Percentiles rank a stretch among this genome's conserved stretches.
These are phyloP conservation scores for Lycopodina hypogea DNA, from an alignment of 37 sponge, comb jelly and placozoan species.

Conservation along the genomic window DNA sequence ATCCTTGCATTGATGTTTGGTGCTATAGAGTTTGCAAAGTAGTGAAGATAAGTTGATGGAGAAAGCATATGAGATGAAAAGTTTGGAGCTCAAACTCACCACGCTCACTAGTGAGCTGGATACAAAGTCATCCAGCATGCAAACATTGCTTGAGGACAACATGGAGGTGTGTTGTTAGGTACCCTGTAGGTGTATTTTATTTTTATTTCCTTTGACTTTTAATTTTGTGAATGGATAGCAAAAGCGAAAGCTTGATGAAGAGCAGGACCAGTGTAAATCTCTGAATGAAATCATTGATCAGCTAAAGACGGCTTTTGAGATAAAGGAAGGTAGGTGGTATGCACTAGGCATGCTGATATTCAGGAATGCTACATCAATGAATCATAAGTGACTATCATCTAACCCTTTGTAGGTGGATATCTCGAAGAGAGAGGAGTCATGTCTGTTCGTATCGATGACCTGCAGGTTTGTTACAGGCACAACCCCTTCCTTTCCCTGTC, in stretches of 20 bases:
- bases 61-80: neutral
- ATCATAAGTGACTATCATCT: neutral
- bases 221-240: conserved; percentile 10
- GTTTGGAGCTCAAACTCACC: neutral
- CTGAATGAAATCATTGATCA: neutral
- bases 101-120: conserved; percentile 1
- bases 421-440: neutral
- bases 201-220: neutral
- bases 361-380: too few species aligned
- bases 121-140: neutral
- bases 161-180: conserved; percentile 20
- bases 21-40: conserved; percentile 1
- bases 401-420: neutral
- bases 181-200: too few species aligned
- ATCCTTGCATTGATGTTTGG: too few species aligned
- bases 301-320: neutral
- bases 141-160: conserved; percentile 14
- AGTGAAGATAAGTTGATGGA: neutral
- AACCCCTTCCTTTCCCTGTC: too few species aligned
- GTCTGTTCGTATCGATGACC: neutral
- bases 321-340: conserved; percentile 3
- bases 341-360: neutral
- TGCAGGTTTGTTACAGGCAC: neutral
- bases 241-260: neutral
- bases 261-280: neutral